Percentiles rank a stretch among this genome's conserved stretches.
Evolutionary conservation across 2,888 invertebrate species (phyloP).

Genomic region (Orthonevra nobilis): DNA sequence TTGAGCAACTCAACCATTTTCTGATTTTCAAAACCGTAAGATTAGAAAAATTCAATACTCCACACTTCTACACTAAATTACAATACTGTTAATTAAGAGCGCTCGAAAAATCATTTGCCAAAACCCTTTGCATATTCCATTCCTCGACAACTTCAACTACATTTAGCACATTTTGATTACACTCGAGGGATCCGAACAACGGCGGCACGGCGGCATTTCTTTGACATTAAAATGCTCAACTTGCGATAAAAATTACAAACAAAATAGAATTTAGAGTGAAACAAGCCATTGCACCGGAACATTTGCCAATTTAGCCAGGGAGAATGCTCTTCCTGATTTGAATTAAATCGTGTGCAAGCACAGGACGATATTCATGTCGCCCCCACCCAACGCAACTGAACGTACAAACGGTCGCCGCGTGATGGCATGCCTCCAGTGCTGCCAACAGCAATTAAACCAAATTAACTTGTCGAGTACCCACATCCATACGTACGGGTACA

Average conservation of each 20-base stretch:
- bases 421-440: conserved; percentile 45
- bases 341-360: conserved; percentile 67
- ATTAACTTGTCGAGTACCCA: conserved; percentile 67
- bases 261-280: conserved; percentile 56
- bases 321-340: conserved; percentile 63
- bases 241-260: conserved; percentile 49
- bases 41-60: no score
- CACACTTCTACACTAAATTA: no score
- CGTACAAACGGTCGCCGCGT: not conserved
- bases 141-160: not conserved
- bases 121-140: no score
- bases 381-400: not conserved
- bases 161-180: conserved; percentile 9
- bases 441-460: conserved; percentile 69
- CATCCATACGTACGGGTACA: conserved; percentile 33
- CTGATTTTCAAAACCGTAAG: no score
- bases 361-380: not conserved
- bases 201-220: conserved; percentile 13
- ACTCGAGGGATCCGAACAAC: conserved; percentile 1
- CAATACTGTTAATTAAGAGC: no score
- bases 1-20: no score
- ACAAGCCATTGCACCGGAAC: conserved; percentile 61
- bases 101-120: no score
- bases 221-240: conserved; percentile 27
- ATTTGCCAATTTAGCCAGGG: conserved; percentile 64